These are phyloP conservation scores for Oryzaephilus surinamensis DNA, from an alignment of 1,140 invertebrate genomes.

Conservation along the genomic window DNA sequence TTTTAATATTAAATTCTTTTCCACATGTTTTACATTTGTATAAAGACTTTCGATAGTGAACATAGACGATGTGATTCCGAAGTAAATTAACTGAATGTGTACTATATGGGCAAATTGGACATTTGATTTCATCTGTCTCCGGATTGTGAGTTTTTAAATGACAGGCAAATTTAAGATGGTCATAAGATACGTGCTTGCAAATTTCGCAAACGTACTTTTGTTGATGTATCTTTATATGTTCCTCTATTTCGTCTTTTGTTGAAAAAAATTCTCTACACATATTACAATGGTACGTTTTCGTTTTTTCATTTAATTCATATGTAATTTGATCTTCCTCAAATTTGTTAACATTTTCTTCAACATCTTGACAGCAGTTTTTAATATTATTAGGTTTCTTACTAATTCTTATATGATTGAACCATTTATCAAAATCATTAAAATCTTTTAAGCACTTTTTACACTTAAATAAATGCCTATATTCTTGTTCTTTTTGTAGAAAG, in stretches of 20 bases:
- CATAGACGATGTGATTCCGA: conserved; percentile 21
- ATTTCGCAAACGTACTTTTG: conserved; percentile 18
- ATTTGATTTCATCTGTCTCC: conserved; percentile 17
- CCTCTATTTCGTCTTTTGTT: too few relatives aligned
- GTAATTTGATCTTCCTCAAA: too few relatives aligned
- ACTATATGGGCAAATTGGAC: conserved; percentile 23
- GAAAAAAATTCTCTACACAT: too few relatives aligned
- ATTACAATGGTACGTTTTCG: too few relatives aligned
- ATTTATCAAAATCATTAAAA: not conserved
- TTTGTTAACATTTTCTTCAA: conserved; percentile 22
- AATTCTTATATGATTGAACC: conserved; percentile 4
- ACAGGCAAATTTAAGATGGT: conserved; percentile 22
- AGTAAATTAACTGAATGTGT: conserved; percentile 20
- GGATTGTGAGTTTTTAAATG: conserved; percentile 20
- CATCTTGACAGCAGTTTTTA: conserved; percentile 19
- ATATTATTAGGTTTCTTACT: too few relatives aligned
- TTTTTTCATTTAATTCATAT: too few relatives aligned
- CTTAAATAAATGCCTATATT: too few relatives aligned
- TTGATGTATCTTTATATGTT: conserved; percentile 32
- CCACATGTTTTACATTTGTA: conserved; percentile 41
- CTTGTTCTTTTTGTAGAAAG: too few relatives aligned
- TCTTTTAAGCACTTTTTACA: not conserved
- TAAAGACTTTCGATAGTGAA: conserved; percentile 31
- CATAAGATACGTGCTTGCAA: conserved; percentile 17
- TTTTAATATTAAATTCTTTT: conserved; percentile 37